Percentiles rank a stretch among this genome's conserved stretches.
Evolutionary conservation across 2,888 invertebrate species (phyloP).

Genomic region (Cyclophora albipunctata): DNA sequence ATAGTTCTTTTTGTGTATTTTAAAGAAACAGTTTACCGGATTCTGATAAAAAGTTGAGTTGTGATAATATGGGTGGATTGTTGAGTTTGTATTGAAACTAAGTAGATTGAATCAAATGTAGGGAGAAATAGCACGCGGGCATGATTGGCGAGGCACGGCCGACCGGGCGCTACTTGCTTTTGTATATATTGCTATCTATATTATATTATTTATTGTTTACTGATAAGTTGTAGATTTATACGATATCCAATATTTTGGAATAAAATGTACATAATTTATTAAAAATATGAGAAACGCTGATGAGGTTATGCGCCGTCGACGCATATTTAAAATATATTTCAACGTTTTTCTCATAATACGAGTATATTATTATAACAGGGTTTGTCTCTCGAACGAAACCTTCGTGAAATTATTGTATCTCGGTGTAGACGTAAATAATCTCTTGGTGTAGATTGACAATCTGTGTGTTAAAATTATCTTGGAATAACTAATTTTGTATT

Average conservation of each 20-base stretch:
- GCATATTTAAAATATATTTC: slow-evolving; percentile 1
- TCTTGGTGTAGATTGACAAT: slow-evolving; percentile 1
- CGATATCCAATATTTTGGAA: slow-evolving; percentile 30
- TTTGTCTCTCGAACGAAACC: no score
- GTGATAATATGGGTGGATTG: slow-evolving; percentile 43
- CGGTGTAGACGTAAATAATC: slow-evolving; percentile 3
- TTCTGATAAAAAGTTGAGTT: not conserved
- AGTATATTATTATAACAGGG: no score
- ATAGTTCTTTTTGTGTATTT: slow-evolving; percentile 2
- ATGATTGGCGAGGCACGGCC: slow-evolving; percentile 25
- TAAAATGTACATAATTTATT: slow-evolving; percentile 16
- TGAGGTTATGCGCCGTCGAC: not conserved
- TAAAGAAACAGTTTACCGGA: slow-evolving; percentile 15
- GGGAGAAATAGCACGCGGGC: slow-evolving; percentile 29
- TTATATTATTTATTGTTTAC: slow-evolving; percentile 71
- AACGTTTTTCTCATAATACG: slow-evolving; percentile 2
- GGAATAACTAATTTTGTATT: slow-evolving; percentile 10
- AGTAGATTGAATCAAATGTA: slow-evolving; percentile 28
- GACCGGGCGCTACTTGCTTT: slow-evolving; percentile 58
- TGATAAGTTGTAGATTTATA: slow-evolving; percentile 48
- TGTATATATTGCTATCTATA: slow-evolving; percentile 68
- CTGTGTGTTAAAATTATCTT: slow-evolving; percentile 8
- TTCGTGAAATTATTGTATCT: slow-evolving; percentile 3
- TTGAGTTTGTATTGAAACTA: slow-evolving; percentile 39
- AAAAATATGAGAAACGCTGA: not conserved